Evolutionary conservation across 2,888 invertebrate genomes (phyloP).

Genomic region (Anarsia innoxiella): DNA sequence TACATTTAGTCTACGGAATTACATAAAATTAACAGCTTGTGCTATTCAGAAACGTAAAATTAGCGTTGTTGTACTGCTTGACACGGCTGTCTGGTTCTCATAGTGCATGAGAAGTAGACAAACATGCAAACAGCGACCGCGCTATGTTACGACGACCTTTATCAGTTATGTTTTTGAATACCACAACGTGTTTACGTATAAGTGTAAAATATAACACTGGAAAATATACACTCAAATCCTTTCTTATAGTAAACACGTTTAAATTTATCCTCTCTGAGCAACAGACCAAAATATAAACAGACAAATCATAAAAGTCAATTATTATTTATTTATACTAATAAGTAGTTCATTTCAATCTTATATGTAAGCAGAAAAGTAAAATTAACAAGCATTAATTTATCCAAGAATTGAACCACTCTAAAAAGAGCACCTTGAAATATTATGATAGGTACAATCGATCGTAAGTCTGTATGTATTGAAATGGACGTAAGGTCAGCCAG

Average conservation of each 20-base stretch:
- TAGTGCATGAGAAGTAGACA: constrained; percentile 1
- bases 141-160: background rate
- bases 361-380: constrained; percentile 35
- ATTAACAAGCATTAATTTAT: constrained; percentile 43
- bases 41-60: constrained; percentile 6
- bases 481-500: background rate
- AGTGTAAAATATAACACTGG: constrained; percentile 15
- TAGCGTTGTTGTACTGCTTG: background rate
- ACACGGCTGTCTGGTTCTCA: background rate
- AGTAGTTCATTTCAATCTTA: constrained; percentile 33
- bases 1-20: constrained; percentile 52
- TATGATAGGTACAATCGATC: constrained; percentile 11
- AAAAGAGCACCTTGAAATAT: constrained; percentile 34
- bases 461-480: background rate
- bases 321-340: constrained; percentile 16
- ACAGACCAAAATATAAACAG: constrained; percentile 39
- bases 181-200: constrained; percentile 37
- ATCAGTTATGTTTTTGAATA: constrained; percentile 5
- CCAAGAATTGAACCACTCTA: constrained; percentile 44
- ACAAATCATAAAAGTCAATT: constrained; percentile 15
- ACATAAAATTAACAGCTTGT: constrained; percentile 25
- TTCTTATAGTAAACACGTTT: constrained; percentile 26
- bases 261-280: constrained; percentile 30
- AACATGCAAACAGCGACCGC: background rate
- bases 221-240: constrained; percentile 11